A percentile compares a stretch with the other conserved stretches of the same genome.
These are phyloP conservation scores for Cantharis rustica DNA, from an alignment of 2,888 invertebrate genomes.

Conservation along the genomic window DNA sequence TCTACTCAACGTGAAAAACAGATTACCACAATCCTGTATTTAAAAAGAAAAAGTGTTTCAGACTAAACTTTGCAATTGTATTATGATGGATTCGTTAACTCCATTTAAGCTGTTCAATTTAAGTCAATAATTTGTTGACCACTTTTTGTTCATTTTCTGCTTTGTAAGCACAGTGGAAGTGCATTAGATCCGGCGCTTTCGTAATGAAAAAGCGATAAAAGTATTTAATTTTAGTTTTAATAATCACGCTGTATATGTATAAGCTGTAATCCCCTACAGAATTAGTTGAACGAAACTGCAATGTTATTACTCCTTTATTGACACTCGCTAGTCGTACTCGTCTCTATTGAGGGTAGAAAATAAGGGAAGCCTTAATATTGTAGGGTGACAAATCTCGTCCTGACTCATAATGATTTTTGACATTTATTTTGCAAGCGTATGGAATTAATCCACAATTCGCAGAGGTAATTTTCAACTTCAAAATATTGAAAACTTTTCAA, in stretches of 20 bases:
- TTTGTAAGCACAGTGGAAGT: not conserved
- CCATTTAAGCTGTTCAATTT: not conserved
- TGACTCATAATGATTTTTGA: slow-evolving; percentile 34
- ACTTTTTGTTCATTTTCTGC: not conserved
- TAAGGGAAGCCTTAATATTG: slow-evolving; percentile 15
- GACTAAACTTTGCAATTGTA: not conserved
- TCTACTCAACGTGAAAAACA: not conserved
- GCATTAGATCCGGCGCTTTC: not conserved
- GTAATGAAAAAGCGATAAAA: not conserved
- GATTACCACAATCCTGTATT: no score
- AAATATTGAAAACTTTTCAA: not conserved
- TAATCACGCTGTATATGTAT: not conserved
- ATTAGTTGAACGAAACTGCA: not conserved
- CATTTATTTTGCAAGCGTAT: not conserved
- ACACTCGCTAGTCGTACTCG: slow-evolving; percentile 12
- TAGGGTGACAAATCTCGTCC: slow-evolving; percentile 30
- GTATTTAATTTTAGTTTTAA: not conserved
- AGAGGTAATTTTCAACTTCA: not conserved
- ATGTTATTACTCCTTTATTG: slow-evolving; percentile 16
- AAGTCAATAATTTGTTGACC: not conserved
- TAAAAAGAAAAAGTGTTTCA: not conserved
- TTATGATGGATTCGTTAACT: not conserved
- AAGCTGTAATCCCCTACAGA: not conserved
- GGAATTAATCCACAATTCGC: not conserved
- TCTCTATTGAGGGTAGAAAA: slow-evolving; percentile 11